Conservation (phyloP, 2,888 invertebrate genomes). For the Protonemura montana region DNA sequence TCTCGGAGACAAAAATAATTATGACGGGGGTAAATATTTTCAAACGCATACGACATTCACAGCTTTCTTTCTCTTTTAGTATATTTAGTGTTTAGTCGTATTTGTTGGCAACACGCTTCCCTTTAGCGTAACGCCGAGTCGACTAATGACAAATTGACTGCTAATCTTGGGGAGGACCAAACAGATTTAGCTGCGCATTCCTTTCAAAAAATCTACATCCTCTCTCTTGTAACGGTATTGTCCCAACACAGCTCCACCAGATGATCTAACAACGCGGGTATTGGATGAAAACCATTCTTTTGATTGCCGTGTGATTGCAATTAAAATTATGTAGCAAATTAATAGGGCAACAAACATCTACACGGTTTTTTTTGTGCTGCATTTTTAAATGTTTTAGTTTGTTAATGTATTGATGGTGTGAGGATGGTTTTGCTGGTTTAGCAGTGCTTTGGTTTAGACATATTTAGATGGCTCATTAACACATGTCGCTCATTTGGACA, state of each 20-base stretch:
- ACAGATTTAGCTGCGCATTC: conserved; percentile 47
- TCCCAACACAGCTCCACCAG: too few species aligned
- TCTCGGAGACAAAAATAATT: not conserved
- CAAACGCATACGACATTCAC: not conserved
- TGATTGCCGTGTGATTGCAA: not conserved
- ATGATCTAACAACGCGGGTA: too few species aligned
- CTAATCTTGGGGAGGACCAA: conserved; percentile 47
- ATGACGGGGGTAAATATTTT: not conserved
- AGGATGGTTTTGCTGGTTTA: conserved; percentile 21
- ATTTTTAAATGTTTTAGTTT: conserved; percentile 19
- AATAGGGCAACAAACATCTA: too few species aligned
- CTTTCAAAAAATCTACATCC: not conserved
- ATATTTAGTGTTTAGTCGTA: not conserved
- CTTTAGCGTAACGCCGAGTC: not conserved
- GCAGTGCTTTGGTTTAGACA: conserved; percentile 7
- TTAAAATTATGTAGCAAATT: not conserved
- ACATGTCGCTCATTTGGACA: conserved; percentile 35
- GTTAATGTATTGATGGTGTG: conserved; percentile 36
- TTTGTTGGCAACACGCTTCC: not conserved
- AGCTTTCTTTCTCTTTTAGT: not conserved
- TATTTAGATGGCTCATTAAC: conserved; percentile 39
- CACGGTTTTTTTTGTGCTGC: not conserved
- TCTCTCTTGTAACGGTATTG: not conserved
- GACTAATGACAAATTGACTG: conserved; percentile 44
- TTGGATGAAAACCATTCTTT: too few species aligned